These are phyloP conservation scores for Cyanoramphus novaezelandiae DNA, from an alignment of 2,113 vertebrate species.

Conservation along the genomic window DNA sequence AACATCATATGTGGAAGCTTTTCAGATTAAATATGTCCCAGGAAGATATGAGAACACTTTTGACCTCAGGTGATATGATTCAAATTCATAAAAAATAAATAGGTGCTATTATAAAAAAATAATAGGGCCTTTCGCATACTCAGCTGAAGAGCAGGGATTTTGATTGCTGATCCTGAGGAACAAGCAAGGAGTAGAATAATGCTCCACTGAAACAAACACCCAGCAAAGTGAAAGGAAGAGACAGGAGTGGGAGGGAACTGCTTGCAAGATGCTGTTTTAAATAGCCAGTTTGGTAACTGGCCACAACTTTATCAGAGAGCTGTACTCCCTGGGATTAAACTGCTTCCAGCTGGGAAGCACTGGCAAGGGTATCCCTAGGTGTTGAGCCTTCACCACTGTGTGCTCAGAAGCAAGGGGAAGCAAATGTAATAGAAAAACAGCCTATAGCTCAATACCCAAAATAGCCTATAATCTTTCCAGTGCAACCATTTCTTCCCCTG, in stretches of 20 bases:
- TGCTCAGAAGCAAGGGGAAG: background rate
- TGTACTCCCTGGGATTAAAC: background rate
- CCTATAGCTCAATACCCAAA: background rate
- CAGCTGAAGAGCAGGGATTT: background rate
- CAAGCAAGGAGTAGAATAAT: background rate
- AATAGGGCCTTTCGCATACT: background rate
- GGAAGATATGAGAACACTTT: background rate
- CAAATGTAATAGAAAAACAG: background rate
- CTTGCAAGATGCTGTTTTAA: background rate
- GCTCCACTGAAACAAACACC: background rate
- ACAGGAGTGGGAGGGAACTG: background rate
- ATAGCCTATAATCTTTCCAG: background rate
- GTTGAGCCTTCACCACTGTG: background rate
- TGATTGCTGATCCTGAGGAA: background rate
- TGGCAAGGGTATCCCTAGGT: background rate
- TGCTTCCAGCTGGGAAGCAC: background rate
- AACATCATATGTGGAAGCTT: background rate
- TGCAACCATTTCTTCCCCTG: background rate
- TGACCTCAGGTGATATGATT: background rate
- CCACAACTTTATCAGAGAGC: background rate
- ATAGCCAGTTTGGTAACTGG: background rate
- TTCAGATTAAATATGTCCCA: background rate
- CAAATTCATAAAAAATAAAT: background rate
- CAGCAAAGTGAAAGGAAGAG: background rate
- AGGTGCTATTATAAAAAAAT: background rate